A percentile compares a stretch with the other conserved stretches of the same genome.
These are phyloP conservation scores for Zoanthus gigantus DNA, from an alignment of 92 coral and sea anemone genomes.

Conservation along the genomic window DNA sequence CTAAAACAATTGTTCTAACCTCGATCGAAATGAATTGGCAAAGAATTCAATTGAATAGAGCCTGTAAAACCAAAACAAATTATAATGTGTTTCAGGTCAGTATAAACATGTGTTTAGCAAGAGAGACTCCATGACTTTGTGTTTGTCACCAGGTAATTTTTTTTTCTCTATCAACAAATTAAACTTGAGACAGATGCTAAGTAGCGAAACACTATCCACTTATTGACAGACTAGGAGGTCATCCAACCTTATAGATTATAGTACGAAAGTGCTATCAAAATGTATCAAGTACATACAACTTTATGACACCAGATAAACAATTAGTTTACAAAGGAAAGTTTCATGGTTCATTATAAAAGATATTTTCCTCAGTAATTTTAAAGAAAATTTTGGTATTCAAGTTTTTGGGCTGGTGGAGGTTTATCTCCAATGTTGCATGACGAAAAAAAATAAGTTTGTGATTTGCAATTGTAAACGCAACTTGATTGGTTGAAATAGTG, in stretches of 20 bases:
- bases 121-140: conserved; percentile 3
- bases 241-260: conserved; percentile 2
- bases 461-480: background rate
- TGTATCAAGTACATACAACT: background rate
- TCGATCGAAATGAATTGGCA: background rate
- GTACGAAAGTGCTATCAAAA: conserved; percentile 6
- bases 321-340: background rate
- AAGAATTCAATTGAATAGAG: background rate
- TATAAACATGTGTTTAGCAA: conserved; percentile 39
- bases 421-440: background rate
- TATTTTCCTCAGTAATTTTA: background rate
- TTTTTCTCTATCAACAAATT: conserved; percentile 23
- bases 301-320: background rate
- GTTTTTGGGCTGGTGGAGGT: background rate
- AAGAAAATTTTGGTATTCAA: background rate
- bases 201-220: conserved; percentile 34
- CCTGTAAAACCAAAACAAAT: background rate
- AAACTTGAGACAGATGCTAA: conserved; percentile 40
- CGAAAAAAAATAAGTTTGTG: background rate
- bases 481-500: conserved; percentile 27
- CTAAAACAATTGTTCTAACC: background rate
- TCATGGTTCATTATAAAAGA: too few species aligned
- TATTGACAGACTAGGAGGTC: conserved; percentile 18
- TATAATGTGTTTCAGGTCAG: background rate
- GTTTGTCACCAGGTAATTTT: conserved; percentile 29